These are phyloP conservation scores for Cuculus canorus DNA, from an alignment of 2,797 vertebrate species.

Conservation along the genomic window DNA sequence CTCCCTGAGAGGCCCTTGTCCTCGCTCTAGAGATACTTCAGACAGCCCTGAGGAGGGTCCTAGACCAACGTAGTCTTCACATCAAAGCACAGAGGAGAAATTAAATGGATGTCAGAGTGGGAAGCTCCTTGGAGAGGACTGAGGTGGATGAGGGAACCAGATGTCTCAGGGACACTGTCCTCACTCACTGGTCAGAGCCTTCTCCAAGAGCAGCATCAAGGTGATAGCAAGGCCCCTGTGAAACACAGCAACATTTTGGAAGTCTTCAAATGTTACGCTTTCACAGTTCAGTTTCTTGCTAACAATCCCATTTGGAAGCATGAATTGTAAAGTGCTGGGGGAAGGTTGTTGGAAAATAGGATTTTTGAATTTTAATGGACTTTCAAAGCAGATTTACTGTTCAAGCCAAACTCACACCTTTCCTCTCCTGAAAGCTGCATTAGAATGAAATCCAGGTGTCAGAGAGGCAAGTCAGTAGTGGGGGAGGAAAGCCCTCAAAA, in stretches of 20 bases:
- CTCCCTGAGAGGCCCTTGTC: not conserved
- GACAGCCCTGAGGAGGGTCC: not conserved
- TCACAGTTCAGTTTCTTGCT: not conserved
- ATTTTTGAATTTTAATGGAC: slow-evolving; percentile 8
- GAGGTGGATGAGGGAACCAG: not conserved
- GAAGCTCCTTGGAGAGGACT: not conserved
- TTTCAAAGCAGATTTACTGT: not conserved
- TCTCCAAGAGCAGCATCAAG: not conserved
- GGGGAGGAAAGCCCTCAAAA: not conserved
- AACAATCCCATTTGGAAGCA: not conserved
- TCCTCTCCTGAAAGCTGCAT: not conserved
- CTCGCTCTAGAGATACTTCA: not conserved
- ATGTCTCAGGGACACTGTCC: not conserved
- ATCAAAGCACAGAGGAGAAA: not conserved
- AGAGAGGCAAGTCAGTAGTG: not conserved
- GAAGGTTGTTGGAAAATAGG: not conserved
- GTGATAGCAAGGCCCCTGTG: not conserved
- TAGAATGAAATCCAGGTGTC: not conserved
- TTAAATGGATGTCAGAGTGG: not conserved
- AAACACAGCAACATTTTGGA: not conserved
- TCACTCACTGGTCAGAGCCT: not conserved
- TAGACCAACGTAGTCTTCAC: not conserved
- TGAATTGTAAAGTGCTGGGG: not conserved
- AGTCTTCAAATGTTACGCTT: not conserved
- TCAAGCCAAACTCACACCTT: not conserved